A percentile compares a stretch with the other conserved stretches of the same genome.
phyloP scores from a whole-genome alignment of 2,113 vertebrate species.

The Sisor rabdophorus region DNA sequence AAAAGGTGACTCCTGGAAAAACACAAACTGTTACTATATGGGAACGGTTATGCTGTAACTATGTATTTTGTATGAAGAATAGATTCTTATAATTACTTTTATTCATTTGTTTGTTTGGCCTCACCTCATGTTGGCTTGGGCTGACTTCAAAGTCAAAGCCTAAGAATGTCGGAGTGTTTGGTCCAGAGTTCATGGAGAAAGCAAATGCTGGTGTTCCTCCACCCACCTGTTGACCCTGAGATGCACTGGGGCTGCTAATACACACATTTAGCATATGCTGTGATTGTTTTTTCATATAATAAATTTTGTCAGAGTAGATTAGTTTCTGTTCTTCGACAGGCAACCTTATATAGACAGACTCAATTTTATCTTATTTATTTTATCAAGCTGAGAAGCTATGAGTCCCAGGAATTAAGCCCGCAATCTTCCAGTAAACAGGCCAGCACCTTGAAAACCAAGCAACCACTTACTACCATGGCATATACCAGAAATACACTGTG shows the following conservation, averaged over 20 bases:
- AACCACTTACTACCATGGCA: too few relatives aligned
- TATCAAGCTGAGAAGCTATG: too few relatives aligned
- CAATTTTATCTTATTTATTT: too few relatives aligned
- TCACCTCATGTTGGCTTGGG: slow-evolving; percentile 60
- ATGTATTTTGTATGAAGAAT: too few relatives aligned
- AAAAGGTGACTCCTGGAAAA: slow-evolving; percentile 63
- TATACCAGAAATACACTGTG: neutral
- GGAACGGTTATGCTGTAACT: neutral
- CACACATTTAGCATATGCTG: neutral
- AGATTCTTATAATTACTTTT: neutral
- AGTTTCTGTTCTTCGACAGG: too few relatives aligned
- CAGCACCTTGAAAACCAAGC: too few relatives aligned
- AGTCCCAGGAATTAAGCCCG: too few relatives aligned
- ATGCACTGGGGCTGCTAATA: slow-evolving; percentile 57
- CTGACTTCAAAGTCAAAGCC: slow-evolving; percentile 61
- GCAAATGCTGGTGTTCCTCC: slow-evolving; percentile 61
- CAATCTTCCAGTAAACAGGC: too few relatives aligned
- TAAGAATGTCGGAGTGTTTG: slow-evolving; percentile 60
- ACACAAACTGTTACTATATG: neutral
- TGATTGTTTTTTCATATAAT: neutral
- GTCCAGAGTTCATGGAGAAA: slow-evolving; percentile 60
- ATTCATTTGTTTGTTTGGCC: neutral
- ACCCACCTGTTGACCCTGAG: slow-evolving; percentile 36
- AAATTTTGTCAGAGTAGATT: neutral
- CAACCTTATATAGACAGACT: too few relatives aligned